Conservation (phyloP, 2,888 invertebrate species). For the Andrena trimmerana region DNA sequence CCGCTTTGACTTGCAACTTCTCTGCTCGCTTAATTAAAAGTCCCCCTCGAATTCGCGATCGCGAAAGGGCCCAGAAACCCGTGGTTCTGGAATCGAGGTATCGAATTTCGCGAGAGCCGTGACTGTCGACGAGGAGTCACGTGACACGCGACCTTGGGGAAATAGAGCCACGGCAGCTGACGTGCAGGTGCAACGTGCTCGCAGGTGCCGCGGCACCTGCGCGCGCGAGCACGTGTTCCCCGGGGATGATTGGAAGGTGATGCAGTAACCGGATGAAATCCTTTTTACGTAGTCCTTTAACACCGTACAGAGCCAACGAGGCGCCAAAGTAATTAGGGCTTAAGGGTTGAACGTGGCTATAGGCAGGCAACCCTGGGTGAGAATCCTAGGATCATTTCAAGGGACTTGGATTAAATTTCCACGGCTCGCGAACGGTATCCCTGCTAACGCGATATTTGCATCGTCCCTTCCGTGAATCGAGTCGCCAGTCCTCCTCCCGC, state of each 20-base stretch:
- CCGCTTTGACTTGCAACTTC: too few species aligned
- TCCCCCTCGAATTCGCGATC: too few species aligned
- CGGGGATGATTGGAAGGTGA: conserved; percentile 23
- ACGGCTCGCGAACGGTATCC: not conserved
- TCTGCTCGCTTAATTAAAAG: too few species aligned
- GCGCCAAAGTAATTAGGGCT: too few species aligned
- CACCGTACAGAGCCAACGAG: not conserved
- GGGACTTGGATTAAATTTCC: conserved; percentile 45
- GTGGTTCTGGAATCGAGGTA: not conserved
- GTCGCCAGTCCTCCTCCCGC: not conserved
- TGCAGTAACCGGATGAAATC: not conserved
- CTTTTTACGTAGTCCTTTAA: not conserved
- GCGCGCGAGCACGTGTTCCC: conserved; percentile 33
- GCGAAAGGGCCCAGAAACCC: too few species aligned
- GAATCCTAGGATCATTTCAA: conserved; percentile 9
- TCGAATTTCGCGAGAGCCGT: conserved; percentile 46
- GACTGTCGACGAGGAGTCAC: conserved; percentile 29
- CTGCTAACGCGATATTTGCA: conserved; percentile 20
- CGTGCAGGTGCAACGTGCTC: conserved; percentile 52
- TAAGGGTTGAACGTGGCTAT: too few species aligned
- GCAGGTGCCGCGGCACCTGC: conserved; percentile 54
- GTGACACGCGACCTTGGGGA: conserved; percentile 54
- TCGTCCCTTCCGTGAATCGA: conserved; percentile 16
- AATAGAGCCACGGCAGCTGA: conserved; percentile 58
- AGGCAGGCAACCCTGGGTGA: not conserved